phyloP scores from a whole-genome alignment of 2,113 vertebrate genomes.

The Trematocara zebra region DNA sequence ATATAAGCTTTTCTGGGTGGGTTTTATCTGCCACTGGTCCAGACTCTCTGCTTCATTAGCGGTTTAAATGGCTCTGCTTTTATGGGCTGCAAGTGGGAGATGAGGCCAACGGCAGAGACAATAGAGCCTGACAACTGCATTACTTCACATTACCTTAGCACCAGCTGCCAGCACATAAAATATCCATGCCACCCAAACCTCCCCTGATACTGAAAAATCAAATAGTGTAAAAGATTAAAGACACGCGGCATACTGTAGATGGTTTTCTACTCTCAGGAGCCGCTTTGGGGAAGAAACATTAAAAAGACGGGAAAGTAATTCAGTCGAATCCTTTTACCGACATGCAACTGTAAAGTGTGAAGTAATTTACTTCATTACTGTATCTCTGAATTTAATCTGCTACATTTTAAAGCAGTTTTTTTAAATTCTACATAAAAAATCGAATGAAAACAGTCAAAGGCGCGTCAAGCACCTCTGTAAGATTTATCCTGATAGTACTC shows the following conservation, averaged over 20 bases:
- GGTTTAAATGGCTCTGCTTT: conserved; percentile 60
- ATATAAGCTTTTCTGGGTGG: conserved; percentile 10
- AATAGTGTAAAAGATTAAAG: conserved; percentile 11
- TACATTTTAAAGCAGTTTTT: not conserved
- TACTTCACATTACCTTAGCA: conserved; percentile 63
- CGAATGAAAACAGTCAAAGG: not conserved
- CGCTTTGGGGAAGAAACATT: not conserved
- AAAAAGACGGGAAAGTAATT: not conserved
- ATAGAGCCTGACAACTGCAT: conserved; percentile 63
- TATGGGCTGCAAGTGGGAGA: conserved; percentile 59
- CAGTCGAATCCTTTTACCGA: not conserved
- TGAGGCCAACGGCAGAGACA: conserved; percentile 57
- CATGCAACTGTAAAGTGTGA: not conserved
- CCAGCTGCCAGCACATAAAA: conserved; percentile 64
- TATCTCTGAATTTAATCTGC: not conserved
- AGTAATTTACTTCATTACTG: not conserved
- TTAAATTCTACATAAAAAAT: rapidly evolving
- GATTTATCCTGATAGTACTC: not conserved
- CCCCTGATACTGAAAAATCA: conserved; percentile 1
- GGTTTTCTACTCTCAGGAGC: not conserved
- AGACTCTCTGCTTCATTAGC: conserved; percentile 68
- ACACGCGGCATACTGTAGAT: not conserved
- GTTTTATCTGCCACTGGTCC: conserved; percentile 55
- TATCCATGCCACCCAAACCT: conserved; percentile 12
- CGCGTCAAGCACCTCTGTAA: not conserved